Evolutionary conservation across 2,113 vertebrate species (phyloP).

Genomic region (Erinaceus europaeus): DNA sequence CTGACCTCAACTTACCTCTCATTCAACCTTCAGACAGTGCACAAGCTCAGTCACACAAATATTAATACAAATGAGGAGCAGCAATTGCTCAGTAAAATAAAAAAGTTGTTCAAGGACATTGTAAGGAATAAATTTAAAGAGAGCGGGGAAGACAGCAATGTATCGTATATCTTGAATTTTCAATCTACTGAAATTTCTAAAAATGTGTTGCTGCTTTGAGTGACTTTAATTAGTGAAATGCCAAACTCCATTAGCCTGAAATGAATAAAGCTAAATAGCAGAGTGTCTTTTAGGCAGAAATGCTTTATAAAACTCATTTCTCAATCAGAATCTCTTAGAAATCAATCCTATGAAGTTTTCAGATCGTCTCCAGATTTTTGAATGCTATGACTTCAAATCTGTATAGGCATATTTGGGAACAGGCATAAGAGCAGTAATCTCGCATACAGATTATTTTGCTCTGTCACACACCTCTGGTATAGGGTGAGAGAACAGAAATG

Average conservation of each 20-base stretch:
- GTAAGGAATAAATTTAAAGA: constrained; percentile 17
- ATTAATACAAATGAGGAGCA: not conserved
- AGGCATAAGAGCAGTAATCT: not conserved
- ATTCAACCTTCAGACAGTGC: not conserved
- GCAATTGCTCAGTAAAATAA: not conserved
- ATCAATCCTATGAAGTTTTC: not conserved
- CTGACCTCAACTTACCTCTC: not conserved
- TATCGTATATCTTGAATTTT: constrained; percentile 39
- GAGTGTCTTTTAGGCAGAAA: constrained; percentile 26
- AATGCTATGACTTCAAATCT: constrained; percentile 18
- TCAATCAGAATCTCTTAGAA: constrained; percentile 53
- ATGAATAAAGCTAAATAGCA: not conserved
- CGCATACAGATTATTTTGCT: not conserved
- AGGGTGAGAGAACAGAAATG: not conserved
- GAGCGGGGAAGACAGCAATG: not conserved
- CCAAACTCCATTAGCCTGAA: constrained; percentile 26
- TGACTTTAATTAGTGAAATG: constrained; percentile 51
- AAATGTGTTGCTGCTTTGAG: constrained; percentile 38
- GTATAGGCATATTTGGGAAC: constrained; percentile 42
- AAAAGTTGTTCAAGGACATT: not conserved
- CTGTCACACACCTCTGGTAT: not conserved
- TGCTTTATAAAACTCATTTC: constrained; percentile 46
- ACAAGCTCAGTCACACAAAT: constrained; percentile 2
- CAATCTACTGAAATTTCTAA: constrained; percentile 46
- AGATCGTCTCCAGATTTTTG: not conserved